Base-by-base conservation (phyloP, 2,113 vertebrate species). In the Martes martes region DNA sequence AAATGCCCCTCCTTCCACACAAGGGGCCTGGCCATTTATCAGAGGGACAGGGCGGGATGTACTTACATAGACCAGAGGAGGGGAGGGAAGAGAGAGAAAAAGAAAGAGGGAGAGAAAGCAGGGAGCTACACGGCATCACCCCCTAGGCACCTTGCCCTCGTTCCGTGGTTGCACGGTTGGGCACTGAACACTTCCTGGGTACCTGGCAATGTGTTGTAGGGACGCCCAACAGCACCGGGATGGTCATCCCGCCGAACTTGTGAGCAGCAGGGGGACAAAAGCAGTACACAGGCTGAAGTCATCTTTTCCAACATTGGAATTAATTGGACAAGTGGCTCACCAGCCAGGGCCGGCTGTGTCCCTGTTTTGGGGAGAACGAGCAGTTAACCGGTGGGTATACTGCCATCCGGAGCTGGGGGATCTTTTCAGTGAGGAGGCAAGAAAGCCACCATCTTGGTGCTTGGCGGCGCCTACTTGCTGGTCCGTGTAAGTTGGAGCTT, bases 21-120 rank as follows among this genome's bases (percentile, higher is more conserved):
- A 6, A 36, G 67, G 55, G 76, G 47, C 47, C 69, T 39, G 76
- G 92, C 57, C 94, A 89, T 96, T 95, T 50, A 97, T 98, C 96
- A 96, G 92, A 69, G 61, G 28, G 39, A 18, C 1, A 0, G 80
- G 5, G 33, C 1, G 4, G 86, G 55, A 11, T 15, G 11, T 45
- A 80, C 7, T 26, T 18, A 6, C 42, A 21, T 4, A 59, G 78
- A 69, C 14, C 36, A 45, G 21, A 47, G 31, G 31, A n/a, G 19
- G 26, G 26, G 39, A 59, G 91, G 9, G 85, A 45, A 6, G 26
- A 45, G 31, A 14, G 13, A 33, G 31, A 57, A 7, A 8, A n/a
- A 24, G 11, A 33, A 24, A 10, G 45, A 28, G n/a, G 59, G 57
- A 24, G 15, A 36, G 9, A 36, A 33, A 24, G 21, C 61, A 11